Percentiles rank a stretch among this genome's conserved stretches.
Evolutionary conservation across 2,888 invertebrate genomes (phyloP).

Genomic region (Eledone cirrhosa): DNA sequence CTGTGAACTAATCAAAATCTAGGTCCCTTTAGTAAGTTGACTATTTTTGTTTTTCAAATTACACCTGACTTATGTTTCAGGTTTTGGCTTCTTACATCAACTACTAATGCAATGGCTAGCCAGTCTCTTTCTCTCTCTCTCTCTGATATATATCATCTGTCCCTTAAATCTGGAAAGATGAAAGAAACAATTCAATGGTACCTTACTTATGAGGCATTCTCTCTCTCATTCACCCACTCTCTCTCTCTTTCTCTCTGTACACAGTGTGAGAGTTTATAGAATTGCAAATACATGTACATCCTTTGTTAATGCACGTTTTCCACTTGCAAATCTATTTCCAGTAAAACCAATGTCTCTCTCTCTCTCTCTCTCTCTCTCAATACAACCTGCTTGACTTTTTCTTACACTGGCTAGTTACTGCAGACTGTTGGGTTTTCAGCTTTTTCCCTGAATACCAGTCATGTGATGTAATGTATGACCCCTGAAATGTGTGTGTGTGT

Average conservation of each 20-base stretch:
- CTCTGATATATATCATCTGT: not conserved
- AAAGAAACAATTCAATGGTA: too few species aligned
- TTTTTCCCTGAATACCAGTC: constrained; percentile 14
- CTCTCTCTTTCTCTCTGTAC: too few species aligned
- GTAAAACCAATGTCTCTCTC: not conserved
- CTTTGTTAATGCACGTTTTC: too few species aligned
- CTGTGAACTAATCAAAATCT: too few species aligned
- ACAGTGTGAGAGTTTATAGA: too few species aligned
- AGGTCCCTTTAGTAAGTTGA: too few species aligned
- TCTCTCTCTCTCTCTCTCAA: not conserved
- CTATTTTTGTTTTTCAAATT: not conserved
- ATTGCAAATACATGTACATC: too few species aligned
- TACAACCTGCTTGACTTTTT: not conserved
- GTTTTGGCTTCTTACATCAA: constrained; percentile 17
- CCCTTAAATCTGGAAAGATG: too few species aligned
- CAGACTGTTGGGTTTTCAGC: constrained; percentile 3
- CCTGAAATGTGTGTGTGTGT: too few species aligned
- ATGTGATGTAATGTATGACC: not conserved
- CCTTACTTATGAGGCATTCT: too few species aligned
- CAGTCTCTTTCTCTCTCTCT: not conserved
- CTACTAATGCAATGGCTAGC: constrained; percentile 20
- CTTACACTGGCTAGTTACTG: constrained; percentile 17
- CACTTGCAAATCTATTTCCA: too few species aligned
- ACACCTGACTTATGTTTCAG: constrained; percentile 21
- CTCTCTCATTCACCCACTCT: too few species aligned